Conservation (phyloP, 2,113 vertebrate genomes). For the Astur gentilis region DNA sequence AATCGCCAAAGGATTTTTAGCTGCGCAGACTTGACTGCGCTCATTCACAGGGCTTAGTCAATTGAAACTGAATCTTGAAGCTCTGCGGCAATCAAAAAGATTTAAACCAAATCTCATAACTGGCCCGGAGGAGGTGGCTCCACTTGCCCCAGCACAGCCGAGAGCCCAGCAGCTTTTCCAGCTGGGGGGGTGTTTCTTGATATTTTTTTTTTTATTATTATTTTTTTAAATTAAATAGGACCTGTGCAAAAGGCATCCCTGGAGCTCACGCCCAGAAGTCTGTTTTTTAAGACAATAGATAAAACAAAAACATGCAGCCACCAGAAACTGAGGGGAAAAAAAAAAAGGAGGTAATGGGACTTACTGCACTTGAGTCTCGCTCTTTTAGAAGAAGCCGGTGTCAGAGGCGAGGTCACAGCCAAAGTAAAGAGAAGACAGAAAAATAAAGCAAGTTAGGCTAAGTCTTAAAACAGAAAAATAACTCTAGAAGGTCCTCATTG, state of each 20-base stretch:
- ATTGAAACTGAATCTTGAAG: slow-evolving; percentile 76
- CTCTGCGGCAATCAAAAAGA: slow-evolving; percentile 64
- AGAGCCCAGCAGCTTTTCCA: neutral
- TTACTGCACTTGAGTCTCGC: slow-evolving; percentile 91
- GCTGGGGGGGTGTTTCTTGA: neutral
- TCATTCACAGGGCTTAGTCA: slow-evolving; percentile 75
- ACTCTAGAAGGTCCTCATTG: neutral
- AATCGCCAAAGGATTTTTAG: slow-evolving; percentile 69
- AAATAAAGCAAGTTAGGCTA: slow-evolving; percentile 17
- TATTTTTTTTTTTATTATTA: too few species aligned
- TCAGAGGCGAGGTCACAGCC: neutral
- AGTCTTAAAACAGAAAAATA: neutral
- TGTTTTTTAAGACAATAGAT: neutral
- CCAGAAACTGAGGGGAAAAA: neutral
- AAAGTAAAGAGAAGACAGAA: neutral
- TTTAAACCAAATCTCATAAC: slow-evolving; percentile 36
- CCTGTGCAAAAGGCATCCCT: neutral
- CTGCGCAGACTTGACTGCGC: slow-evolving; percentile 75
- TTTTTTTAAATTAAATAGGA: too few species aligned
- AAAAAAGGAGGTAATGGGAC: slow-evolving; percentile 47
- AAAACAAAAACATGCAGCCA: rapidly evolving
- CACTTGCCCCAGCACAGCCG: rapidly evolving
- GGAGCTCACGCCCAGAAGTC: neutral
- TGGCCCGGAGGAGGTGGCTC: neutral
- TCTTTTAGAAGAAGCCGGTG: slow-evolving; percentile 68